phyloP scores from a whole-genome alignment of 2,888 invertebrate species.

The Sarcophaga variegata region DNA sequence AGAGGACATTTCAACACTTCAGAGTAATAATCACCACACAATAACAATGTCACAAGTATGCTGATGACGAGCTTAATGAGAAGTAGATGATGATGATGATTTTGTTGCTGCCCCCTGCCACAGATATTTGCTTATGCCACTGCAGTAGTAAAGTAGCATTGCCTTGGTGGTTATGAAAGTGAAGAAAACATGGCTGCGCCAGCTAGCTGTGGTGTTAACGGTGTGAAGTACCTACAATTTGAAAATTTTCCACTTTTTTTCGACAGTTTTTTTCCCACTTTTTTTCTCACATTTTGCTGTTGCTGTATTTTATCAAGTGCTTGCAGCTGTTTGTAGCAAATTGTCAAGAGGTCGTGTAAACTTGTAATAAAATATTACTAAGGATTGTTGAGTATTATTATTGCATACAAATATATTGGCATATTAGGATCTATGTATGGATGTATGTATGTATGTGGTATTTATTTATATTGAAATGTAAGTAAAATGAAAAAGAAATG shows the following conservation, averaged over 20 bases:
- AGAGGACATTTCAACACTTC: constrained; percentile 37
- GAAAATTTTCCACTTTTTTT: neutral
- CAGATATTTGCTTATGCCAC: no score
- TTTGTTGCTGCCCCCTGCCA: constrained; percentile 27
- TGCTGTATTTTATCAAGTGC: constrained; percentile 60
- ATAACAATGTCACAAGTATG: constrained; percentile 52
- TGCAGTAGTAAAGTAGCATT: neutral
- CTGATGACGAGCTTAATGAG: constrained; percentile 3
- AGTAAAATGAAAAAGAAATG: neutral
- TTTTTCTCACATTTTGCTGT: constrained; percentile 19
- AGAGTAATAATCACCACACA: constrained; percentile 54
- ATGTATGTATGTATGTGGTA: neutral
- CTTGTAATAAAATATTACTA: constrained; percentile 66
- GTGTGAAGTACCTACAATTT: constrained; percentile 41
- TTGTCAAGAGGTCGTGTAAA: constrained; percentile 68
- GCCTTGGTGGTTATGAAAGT: neutral
- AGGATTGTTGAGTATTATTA: constrained; percentile 57
- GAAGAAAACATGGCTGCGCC: neutral
- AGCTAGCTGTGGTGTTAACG: constrained; percentile 18
- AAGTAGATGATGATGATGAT: constrained; percentile 8
- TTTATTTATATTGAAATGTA: constrained; percentile 37
- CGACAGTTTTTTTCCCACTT: neutral
- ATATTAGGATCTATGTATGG: neutral
- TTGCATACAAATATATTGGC: neutral
- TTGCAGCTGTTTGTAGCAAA: constrained; percentile 69